Percentiles rank a stretch among this genome's conserved stretches.
Evolutionary conservation across 2,797 vertebrate genomes (phyloP).

Genomic region (Acanthurus lineatus): DNA sequence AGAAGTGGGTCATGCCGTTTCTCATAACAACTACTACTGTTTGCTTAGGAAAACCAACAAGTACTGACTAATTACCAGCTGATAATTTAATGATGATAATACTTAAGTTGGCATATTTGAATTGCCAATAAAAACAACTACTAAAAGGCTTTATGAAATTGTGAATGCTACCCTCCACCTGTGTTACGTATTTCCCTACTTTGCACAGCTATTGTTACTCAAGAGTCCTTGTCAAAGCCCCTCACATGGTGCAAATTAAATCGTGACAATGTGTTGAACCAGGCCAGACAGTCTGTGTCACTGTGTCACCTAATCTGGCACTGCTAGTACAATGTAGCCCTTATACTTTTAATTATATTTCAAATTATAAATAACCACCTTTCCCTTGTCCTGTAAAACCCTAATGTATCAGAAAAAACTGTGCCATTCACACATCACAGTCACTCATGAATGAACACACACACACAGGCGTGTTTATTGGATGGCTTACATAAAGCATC

Average conservation of each 20-base stretch:
- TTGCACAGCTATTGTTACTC: not conserved
- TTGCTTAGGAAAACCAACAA: not conserved
- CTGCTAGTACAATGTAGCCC: not conserved
- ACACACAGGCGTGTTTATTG: not conserved
- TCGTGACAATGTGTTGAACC: slow-evolving; percentile 24
- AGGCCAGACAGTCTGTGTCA: slow-evolving; percentile 21
- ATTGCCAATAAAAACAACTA: not conserved
- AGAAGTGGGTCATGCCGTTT: not conserved
- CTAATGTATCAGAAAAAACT: slow-evolving; percentile 6
- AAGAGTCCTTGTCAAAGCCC: slow-evolving; percentile 6
- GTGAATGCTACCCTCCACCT: not conserved
- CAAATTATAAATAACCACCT: slow-evolving; percentile 28
- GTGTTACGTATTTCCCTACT: not conserved
- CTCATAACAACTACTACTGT: not conserved
- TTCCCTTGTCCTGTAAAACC: slow-evolving; percentile 3
- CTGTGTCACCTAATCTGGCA: slow-evolving; percentile 34
- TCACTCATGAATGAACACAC: slow-evolving; percentile 14
- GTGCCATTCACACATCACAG: slow-evolving; percentile 10
- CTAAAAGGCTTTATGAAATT: not conserved
- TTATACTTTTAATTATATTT: slow-evolving; percentile 49
- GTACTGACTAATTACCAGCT: too few relatives aligned
- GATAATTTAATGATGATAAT: not conserved
- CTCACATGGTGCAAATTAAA: slow-evolving; percentile 26
- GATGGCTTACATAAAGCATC: slow-evolving; percentile 1
- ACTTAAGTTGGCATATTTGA: not conserved